Evolutionary conservation across 2,888 invertebrate genomes (phyloP), one percentile per base, ranked within the genome.

Genomic region (Drosophila multiciliata): DNA sequence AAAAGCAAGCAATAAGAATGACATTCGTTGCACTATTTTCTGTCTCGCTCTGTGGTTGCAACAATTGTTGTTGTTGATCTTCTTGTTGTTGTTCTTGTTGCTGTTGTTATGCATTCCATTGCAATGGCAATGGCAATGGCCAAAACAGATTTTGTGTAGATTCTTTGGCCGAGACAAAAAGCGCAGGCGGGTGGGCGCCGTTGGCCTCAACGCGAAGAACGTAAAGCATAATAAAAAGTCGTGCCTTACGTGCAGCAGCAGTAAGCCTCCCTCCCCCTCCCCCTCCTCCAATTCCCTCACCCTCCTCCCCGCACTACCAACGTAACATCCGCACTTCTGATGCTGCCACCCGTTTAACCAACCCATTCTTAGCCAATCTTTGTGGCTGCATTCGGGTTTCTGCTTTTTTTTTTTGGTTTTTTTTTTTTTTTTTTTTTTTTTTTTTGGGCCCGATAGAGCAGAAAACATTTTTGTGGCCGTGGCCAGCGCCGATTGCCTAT

Each of bases 221-320:
- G 85, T 88, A 86, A 88, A 85, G 84, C 87, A 85, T 85, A 86
- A 85, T 85, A 85, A 85, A 88, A 87, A 87, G 82, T 89, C 86
- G 86, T 87, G 86, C 86, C 85, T 87, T 82, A 87, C 89, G 87
- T 87, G 86, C 86, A 87, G 89, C 87, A 70, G 82, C 73, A 57
- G 40, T 35, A 35, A 36, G 59, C 55, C 50, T 38, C 49, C 58
- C 23, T 17, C 50, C 15, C 23, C 40, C 45, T 40, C 52, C 23
- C 17, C 6, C 36, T 4, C 11, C 2, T 26, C 0, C 23, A 29
- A 1, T 5, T 12, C 6, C 1, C 15, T 48, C 1, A 17, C 35
- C 36, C 12, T 23, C 12, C 35, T n/a, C 53, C 8, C 50, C 33
- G 5, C 29, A 6, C 6, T 29, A 2, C 0, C 38, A 38, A 8